Conservation (phyloP, 2,888 invertebrate species). For the Rhimphoctona megacephalus region DNA sequence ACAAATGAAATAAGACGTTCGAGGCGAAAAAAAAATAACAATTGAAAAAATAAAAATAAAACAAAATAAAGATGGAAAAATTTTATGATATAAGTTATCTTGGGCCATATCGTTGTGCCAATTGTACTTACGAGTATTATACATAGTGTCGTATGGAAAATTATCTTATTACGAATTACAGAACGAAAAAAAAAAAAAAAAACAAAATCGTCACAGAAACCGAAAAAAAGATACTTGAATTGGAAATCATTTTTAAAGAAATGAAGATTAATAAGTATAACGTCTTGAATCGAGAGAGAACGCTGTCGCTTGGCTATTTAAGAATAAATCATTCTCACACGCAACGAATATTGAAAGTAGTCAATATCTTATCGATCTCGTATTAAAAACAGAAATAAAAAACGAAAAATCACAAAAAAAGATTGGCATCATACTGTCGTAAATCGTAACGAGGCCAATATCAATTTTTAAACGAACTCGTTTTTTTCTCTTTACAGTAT, state of each 20-base stretch:
- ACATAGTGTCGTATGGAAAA: conserved; percentile 60
- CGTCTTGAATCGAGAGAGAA: conserved; percentile 48
- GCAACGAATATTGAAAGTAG: conserved; percentile 82
- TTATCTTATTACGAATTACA: conserved; percentile 64
- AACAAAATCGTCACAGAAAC: conserved; percentile 26
- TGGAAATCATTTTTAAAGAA: not conserved
- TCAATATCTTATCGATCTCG: conserved; percentile 77
- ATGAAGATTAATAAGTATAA: conserved; percentile 27
- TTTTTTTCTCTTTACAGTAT: conserved; percentile 34
- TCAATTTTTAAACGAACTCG: conserved; percentile 51
- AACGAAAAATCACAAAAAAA: conserved; percentile 3
- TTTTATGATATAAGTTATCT: conserved; percentile 61
- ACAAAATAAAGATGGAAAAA: conserved; percentile 29
- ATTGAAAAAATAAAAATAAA: conserved; percentile 22
- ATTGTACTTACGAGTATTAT: conserved; percentile 70
- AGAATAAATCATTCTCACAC: conserved; percentile 73
- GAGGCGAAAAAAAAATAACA: conserved; percentile 9
- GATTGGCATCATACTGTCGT: conserved; percentile 33
- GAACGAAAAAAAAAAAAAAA: conserved; percentile 27
- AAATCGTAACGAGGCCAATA: conserved; percentile 58
- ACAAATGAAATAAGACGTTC: conserved; percentile 25
- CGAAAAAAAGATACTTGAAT: conserved; percentile 21
- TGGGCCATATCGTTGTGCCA: conserved; percentile 72
- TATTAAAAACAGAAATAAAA: conserved; percentile 30
- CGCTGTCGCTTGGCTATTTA: conserved; percentile 60